Evolutionary conservation across 2,888 invertebrate genomes (phyloP), one percentile per base, ranked within the genome.

Genomic region (Ditylenchus weischeri): DNA sequence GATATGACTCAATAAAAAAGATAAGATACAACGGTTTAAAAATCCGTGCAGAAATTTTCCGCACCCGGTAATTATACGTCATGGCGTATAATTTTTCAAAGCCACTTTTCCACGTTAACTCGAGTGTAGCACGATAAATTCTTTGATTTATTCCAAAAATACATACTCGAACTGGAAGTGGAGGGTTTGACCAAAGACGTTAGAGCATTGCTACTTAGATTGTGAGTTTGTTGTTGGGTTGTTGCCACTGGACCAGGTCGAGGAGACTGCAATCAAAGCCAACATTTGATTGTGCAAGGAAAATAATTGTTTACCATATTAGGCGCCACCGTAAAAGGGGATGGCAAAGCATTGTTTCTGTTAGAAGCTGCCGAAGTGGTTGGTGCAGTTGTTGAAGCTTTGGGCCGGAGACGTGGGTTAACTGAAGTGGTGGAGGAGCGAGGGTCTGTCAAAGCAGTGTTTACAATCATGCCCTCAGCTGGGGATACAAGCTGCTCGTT

Each of bases 381-480:
- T 18, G 71, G 21, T 21, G 64, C 21, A 5, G 64, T 11, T n/a
- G 73, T 63, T n/a, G 71, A 70, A 15, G 80, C 76, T 67, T 81
- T 81, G 11, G 81, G 81, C 29, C 82, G 72, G n/a, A 81, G 74
- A 11, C 81, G 72, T 4, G 81, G 82, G 67, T 79, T 79, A 36
- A 82, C 81, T 6, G 80, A 79, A 7, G 82, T 82, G 4, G 79
- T 75, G 8, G 62, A 48, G 13, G 72, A 62, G n/a, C 65, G 43
- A 18, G 61, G 65, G 36, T 23, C 58, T 8, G 62, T 57, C 19
- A 65, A 54, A 1, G 66, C 47, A 19, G 76, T 75, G 11, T 72
- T 69, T 35, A 77, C 71, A 21, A 76, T 74, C 62, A 71, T 59
- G 38, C 76, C 74, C 54, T 72, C 76, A n/a, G 23, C 11, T 51